phyloP scores from a whole-genome alignment of 2,797 vertebrate genomes.

The Sebastes vulpes region DNA sequence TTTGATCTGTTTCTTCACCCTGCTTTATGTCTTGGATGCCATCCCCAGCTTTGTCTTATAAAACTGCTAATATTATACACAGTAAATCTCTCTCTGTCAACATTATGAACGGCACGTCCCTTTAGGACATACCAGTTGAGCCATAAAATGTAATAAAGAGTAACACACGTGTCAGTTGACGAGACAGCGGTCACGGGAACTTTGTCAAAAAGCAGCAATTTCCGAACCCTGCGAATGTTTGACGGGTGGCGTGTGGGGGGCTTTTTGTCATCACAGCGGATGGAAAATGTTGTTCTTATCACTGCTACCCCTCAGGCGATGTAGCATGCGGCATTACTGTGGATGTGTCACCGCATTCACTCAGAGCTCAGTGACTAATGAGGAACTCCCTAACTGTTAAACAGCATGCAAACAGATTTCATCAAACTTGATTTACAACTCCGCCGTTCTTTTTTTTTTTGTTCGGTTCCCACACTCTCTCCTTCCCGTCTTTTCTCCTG shows the following conservation, averaged over 20 bases:
- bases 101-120: not conserved
- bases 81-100: constrained; percentile 18
- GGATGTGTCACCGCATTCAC: constrained; percentile 62
- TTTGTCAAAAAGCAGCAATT: constrained; percentile 59
- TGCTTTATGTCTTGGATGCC: not conserved
- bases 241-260: constrained; percentile 44
- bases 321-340: constrained; percentile 61
- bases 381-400: constrained; percentile 69
- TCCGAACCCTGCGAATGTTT: constrained; percentile 59
- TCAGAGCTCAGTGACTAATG: constrained; percentile 52
- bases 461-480: not conserved
- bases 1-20: not conserved
- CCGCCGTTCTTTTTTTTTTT: not conserved
- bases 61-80: not conserved
- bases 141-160: constrained; percentile 47
- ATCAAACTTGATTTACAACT: constrained; percentile 62
- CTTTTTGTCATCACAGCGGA: constrained; percentile 58
- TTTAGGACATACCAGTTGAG: not conserved
- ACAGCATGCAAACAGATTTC: constrained; percentile 40
- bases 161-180: constrained; percentile 47
- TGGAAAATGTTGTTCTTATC: constrained; percentile 76
- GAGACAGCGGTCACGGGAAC: constrained; percentile 61
- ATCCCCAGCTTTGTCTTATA: not conserved
- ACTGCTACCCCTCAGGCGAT: constrained; percentile 52
- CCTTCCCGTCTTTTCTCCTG: not conserved